A percentile compares a stretch with the other conserved stretches of the same genome.
Evolutionary conservation across 2,113 vertebrate species (phyloP).

Genomic region (Ursus arctos): DNA sequence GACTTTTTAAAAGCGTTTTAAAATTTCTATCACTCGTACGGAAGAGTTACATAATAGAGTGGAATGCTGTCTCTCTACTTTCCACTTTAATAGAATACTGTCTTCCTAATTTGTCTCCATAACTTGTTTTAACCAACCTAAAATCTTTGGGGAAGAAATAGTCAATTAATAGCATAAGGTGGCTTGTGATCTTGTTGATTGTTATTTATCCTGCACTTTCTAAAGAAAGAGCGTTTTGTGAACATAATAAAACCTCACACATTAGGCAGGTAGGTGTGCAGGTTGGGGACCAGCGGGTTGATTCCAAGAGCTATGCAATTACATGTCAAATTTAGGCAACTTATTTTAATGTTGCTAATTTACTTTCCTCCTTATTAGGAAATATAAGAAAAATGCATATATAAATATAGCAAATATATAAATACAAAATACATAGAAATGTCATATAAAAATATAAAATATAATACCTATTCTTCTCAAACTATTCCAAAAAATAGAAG

Average conservation of each 20-base stretch:
- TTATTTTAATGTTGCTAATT: not conserved
- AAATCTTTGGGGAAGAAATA: not conserved
- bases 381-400: not conserved
- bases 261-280: not conserved
- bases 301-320: not conserved
- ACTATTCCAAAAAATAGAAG: not conserved
- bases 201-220: not conserved
- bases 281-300: rapidly evolving
- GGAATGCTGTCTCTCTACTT: not conserved
- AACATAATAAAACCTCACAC: not conserved
- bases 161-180: not conserved
- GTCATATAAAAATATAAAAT: not conserved
- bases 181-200: not conserved
- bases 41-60: not conserved
- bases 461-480: not conserved
- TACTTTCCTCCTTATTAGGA: not conserved
- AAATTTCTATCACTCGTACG: not conserved
- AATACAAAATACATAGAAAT: not conserved
- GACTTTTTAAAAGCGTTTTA: not conserved
- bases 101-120: not conserved
- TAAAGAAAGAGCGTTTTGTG: not conserved
- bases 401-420: not conserved
- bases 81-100: not conserved
- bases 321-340: not conserved
- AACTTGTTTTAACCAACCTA: not conserved